phyloP scores from a whole-genome alignment of 1,140 invertebrate species.

The Zeugodacus cucurbitae region DNA sequence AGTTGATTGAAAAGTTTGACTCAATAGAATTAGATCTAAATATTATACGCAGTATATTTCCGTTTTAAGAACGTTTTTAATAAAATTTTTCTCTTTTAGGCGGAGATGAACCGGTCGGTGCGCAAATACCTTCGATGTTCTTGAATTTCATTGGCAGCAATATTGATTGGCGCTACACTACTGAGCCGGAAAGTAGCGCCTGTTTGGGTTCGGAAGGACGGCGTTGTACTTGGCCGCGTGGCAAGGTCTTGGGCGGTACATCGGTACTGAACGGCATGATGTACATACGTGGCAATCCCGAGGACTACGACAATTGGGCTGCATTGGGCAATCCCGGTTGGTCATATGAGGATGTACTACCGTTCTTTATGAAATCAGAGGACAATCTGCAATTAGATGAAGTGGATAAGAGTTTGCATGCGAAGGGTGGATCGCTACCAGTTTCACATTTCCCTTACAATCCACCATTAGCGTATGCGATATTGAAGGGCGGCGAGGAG shows the following conservation, averaged over 20 bases:
- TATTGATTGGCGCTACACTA: slow-evolving; percentile 89
- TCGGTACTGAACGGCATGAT: slow-evolving; percentile 97
- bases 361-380: slow-evolving; percentile 89
- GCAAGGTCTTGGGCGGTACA: slow-evolving; percentile 90
- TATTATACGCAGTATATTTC: too few species aligned
- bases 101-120: slow-evolving; percentile 83
- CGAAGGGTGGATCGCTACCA: slow-evolving; percentile 80
- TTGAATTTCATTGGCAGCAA: slow-evolving; percentile 83
- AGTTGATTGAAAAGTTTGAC: too few species aligned
- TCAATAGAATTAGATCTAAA: too few species aligned
- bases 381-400: slow-evolving; percentile 81
- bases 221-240: slow-evolving; percentile 84
- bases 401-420: slow-evolving; percentile 82
- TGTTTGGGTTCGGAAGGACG: slow-evolving; percentile 80
- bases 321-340: slow-evolving; percentile 87
- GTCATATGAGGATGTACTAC: slow-evolving; percentile 89
- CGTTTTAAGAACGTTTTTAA: too few species aligned
- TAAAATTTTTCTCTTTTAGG: slow-evolving; percentile 67
- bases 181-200: slow-evolving; percentile 85
- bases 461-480: slow-evolving; percentile 83
- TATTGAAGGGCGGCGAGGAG: slow-evolving; percentile 86
- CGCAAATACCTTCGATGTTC: slow-evolving; percentile 87
- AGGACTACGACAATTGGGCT: slow-evolving; percentile 93
- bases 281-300: slow-evolving; percentile 91
- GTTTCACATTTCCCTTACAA: slow-evolving; percentile 88